Percentiles rank a stretch among this genome's conserved stretches.
These are phyloP conservation scores for Atta colombica DNA, from an alignment of 1,140 invertebrate species.

Conservation along the genomic window DNA sequence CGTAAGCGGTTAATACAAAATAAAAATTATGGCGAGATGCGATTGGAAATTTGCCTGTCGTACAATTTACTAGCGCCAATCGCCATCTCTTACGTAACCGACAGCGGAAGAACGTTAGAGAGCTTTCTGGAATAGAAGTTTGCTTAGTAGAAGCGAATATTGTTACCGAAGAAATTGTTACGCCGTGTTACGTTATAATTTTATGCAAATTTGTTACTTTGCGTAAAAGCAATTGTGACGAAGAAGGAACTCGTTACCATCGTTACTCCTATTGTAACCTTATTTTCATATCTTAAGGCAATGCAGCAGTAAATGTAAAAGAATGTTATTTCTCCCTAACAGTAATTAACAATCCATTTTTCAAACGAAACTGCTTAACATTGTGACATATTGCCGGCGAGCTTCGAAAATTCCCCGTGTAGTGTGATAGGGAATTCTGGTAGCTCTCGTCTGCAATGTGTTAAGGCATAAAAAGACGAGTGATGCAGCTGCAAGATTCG, in stretches of 20 bases:
- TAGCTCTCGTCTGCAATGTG: constrained; percentile 62
- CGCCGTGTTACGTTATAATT: not conserved
- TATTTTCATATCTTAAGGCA: not conserved
- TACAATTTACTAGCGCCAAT: not conserved
- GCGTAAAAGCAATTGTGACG: not conserved
- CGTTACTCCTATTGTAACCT: not conserved
- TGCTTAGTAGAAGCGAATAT: not conserved
- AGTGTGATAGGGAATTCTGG: constrained; percentile 48
- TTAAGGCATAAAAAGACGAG: constrained; percentile 59
- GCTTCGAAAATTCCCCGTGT: constrained; percentile 34
- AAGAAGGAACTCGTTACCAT: not conserved
- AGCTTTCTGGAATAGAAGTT: not conserved
- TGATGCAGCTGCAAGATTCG: constrained; percentile 55
- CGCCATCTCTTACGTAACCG: not conserved
- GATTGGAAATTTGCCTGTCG: constrained; percentile 44
- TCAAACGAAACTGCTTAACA: constrained; percentile 45
- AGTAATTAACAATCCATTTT: constrained; percentile 48
- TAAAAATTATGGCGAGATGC: constrained; percentile 26
- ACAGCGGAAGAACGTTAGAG: not conserved
- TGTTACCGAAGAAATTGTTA: not conserved
- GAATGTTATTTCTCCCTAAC: not conserved
- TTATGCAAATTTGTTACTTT: constrained; percentile 6
- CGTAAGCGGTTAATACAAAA: constrained; percentile 34
- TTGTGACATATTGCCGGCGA: constrained; percentile 56
- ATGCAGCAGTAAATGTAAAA: not conserved